Evolutionary conservation across 1,140 invertebrate genomes (phyloP), one percentile per base, ranked within the genome.

Genomic region (Ditylenchus dipsaci): DNA sequence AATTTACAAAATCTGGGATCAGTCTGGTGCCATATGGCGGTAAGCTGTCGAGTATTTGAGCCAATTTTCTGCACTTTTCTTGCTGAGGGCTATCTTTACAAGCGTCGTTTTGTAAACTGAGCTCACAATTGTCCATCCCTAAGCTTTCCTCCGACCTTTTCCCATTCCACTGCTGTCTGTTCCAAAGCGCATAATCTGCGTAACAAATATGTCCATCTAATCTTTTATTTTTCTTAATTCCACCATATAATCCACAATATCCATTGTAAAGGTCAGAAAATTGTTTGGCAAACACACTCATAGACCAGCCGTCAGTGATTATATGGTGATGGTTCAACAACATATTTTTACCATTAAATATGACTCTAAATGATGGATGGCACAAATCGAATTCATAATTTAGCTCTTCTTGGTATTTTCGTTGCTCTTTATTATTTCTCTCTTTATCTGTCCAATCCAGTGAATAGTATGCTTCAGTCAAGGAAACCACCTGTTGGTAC

Each of bases 261-360:
- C 38, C 17, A 19, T 64, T n/a, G 58, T 81, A 79, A 0, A 70
- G 23, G 17, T 13, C 42, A 43, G 65, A 69, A 42, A 79, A 62
- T 15, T 80, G 64, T n/a, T 73, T 53, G 3, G 78, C 79, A 26
- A 79, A 69, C 19, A 79, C 68, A 26, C 72, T 76, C 68, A 79
- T 81, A 15, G 79, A 81, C 79, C 79, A 79, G 9, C 78, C 78
- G 49, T 79, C 78, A 7, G 79, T 80, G 15, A 79, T 30, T 49
- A 79, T 79, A 49, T 79, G 78, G 58, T 82, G 76, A 38, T 78
- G 76, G 57, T 69, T 73, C 57, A 81, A 59, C 15, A 65, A 29
- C 8, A 65, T 66, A 19, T 5, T 29, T 3, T 13, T 0, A 29
- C 26, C 1, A 21, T n/a, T n/a, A 69, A 49, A 33, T 42, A 13